A percentile compares a stretch with the other conserved stretches of the same genome.
phyloP scores from a whole-genome alignment of 2,888 invertebrate species.

The Apotomis capreana region DNA sequence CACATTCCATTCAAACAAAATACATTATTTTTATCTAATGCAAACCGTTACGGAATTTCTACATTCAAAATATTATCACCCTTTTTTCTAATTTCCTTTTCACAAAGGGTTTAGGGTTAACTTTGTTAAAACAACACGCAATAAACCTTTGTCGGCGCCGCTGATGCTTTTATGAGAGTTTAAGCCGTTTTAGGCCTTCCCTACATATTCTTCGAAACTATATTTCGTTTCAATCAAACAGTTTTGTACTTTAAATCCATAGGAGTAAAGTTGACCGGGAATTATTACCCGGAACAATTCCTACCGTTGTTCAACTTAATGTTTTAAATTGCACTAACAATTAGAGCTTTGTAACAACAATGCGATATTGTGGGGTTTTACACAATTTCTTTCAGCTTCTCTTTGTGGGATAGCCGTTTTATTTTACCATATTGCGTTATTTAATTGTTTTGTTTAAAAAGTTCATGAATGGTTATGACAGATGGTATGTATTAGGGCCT shows the following conservation, averaged over 20 bases:
- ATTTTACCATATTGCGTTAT: slow-evolving; percentile 7
- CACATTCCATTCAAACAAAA: background rate
- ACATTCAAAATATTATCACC: slow-evolving; percentile 17
- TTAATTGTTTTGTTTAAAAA: slow-evolving; percentile 9
- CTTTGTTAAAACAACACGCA: slow-evolving; percentile 26
- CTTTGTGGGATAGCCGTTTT: background rate
- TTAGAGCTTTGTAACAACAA: slow-evolving; percentile 6
- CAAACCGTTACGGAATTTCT: slow-evolving; percentile 5
- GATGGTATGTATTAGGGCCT: too few relatives aligned
- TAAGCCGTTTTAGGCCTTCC: background rate
- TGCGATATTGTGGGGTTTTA: slow-evolving; percentile 12
- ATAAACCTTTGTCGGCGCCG: slow-evolving; percentile 6
- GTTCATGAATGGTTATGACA: too few relatives aligned
- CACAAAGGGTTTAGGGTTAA: slow-evolving; percentile 23
- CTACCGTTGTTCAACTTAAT: slow-evolving; percentile 8
- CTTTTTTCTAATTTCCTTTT: slow-evolving; percentile 18
- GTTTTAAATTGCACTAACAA: slow-evolving; percentile 23
- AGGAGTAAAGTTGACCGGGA: background rate
- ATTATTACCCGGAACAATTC: slow-evolving; percentile 12
- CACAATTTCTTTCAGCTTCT: background rate
- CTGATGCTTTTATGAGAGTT: background rate
- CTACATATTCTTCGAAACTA: background rate
- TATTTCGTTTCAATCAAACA: background rate
- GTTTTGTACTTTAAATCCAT: background rate
- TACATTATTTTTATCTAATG: background rate